A percentile compares a stretch with the other conserved stretches of the same genome.
Conservation (phyloP, 2,113 vertebrate genomes). For the Desmodus rotundus region DNA sequence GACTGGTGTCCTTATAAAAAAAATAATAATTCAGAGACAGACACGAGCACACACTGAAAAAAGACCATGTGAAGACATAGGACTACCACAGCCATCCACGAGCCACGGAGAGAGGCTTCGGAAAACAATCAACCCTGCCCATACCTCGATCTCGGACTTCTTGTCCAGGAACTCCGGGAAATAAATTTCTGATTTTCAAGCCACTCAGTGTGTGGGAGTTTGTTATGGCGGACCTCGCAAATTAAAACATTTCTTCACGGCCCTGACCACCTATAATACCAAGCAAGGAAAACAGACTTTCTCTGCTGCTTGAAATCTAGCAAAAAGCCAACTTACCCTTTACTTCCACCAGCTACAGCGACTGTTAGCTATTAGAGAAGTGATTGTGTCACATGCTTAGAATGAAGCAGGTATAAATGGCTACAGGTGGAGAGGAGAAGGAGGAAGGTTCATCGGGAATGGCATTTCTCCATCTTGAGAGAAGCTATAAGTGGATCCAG, state of each 20-base stretch:
- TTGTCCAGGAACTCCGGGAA: neutral
- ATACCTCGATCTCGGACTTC: neutral
- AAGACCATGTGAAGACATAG: neutral
- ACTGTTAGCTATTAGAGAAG: neutral
- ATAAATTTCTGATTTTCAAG: neutral
- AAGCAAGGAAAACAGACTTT: neutral
- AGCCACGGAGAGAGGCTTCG: neutral
- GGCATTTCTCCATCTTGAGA: neutral
- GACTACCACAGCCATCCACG: neutral
- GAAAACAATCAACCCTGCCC: neutral
- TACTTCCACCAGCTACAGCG: too few species aligned
- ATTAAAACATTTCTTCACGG: neutral
- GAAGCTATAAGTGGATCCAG: neutral
- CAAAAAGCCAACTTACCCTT: neutral
- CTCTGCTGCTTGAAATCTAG: neutral
- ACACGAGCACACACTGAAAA: neutral
- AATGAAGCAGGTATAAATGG: neutral
- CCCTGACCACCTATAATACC: neutral
- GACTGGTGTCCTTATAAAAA: neutral
- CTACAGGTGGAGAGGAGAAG: neutral
- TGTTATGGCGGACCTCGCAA: neutral
- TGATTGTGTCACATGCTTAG: neutral
- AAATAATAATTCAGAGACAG: neutral
- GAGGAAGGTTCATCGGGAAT: neutral
- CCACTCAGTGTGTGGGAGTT: neutral